Evolutionary conservation across 2,113 vertebrate genomes (phyloP), one percentile per base, ranked within the genome.

Genomic region (Baryphthengus martii): DNA sequence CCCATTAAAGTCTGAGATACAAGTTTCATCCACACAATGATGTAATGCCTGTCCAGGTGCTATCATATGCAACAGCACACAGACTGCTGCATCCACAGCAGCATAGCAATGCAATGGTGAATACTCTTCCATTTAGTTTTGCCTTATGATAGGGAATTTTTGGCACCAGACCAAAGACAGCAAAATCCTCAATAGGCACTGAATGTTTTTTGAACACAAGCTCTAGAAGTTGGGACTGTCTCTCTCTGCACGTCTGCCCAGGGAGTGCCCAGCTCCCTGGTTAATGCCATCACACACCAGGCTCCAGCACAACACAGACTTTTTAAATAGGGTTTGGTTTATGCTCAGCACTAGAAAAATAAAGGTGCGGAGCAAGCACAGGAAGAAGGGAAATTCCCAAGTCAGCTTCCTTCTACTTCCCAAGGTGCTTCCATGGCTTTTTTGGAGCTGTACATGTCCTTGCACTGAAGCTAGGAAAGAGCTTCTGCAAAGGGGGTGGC

Each of bases 241-340:
- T 11, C 37, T 72, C 8, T 13, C 29, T 67, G 17, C 23, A 5
- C 3, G 16, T 23, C 55, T 61, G 31, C 76, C 53, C 3, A 53
- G 29, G 50, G 20, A 79, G 12, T 11, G 7, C 44, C 17, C 45
- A 53, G 40, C 29, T 59, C 44, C 50, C 37, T 33, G 33, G 17
- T 35, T 26, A 80, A 37, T 29, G 26, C n/a, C 26, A 6, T 29
- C 52, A 21, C 1, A 1, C 12, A 45, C 9, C 58, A 39, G 24
- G 83, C 33, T 68, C 58, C 49, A 47, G 37, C 20, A 78, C 28
- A 63, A 59, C 10, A 31, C 16, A 53, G 49, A 37, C 28, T 37
- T 0, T 0, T 2, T 8, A 42, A 50, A 24, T 2, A 47, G 37
- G 26, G 7, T 31, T 74, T 74, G 65, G 10, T 9, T 59, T 68